A percentile compares a stretch with the other conserved stretches of the same genome.
Evolutionary conservation across 2,888 invertebrate species (phyloP).

Genomic region (Drosophila robusta): DNA sequence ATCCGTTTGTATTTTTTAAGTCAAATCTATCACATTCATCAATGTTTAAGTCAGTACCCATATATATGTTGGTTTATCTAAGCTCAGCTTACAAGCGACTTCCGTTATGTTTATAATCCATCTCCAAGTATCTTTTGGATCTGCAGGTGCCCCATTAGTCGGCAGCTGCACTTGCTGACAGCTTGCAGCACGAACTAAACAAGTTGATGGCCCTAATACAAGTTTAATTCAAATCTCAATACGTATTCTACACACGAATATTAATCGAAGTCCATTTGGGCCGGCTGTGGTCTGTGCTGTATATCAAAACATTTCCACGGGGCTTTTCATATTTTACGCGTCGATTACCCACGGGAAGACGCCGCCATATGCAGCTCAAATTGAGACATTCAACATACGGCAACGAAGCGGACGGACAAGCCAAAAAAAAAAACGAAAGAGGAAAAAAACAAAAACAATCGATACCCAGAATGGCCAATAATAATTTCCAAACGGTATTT

Average conservation of each 20-base stretch:
- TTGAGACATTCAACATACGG: constrained; percentile 19
- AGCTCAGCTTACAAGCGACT: constrained; percentile 45
- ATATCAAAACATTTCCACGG: constrained; percentile 46
- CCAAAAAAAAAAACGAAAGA: constrained; percentile 8
- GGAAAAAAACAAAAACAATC: constrained; percentile 42
- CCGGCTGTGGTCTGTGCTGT: constrained; percentile 18
- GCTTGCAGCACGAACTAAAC: constrained; percentile 2
- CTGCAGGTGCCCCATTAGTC: constrained; percentile 15
- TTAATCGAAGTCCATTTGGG: constrained; percentile 28
- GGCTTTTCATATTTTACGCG: constrained; percentile 46
- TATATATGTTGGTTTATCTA: background rate
- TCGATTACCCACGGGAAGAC: constrained; percentile 39
- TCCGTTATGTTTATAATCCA: constrained; percentile 44
- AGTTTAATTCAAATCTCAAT: constrained; percentile 18
- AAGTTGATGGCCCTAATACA: constrained; percentile 28
- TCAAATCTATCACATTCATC: constrained; percentile 4
- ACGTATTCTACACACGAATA: constrained; percentile 13
- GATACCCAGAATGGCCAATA: constrained; percentile 74
- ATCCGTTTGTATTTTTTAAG: background rate
- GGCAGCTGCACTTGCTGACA: constrained; percentile 58
- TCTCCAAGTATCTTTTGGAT: constrained; percentile 20
- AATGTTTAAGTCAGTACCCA: background rate
- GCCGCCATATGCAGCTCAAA: constrained; percentile 22
- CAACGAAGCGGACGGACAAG: constrained; percentile 17
- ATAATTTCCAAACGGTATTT: constrained; percentile 82